A percentile compares a stretch with the other conserved stretches of the same genome.
These are phyloP conservation scores for Eospalax fontanierii DNA, from an alignment of 2,797 vertebrate genomes.

Conservation along the genomic window DNA sequence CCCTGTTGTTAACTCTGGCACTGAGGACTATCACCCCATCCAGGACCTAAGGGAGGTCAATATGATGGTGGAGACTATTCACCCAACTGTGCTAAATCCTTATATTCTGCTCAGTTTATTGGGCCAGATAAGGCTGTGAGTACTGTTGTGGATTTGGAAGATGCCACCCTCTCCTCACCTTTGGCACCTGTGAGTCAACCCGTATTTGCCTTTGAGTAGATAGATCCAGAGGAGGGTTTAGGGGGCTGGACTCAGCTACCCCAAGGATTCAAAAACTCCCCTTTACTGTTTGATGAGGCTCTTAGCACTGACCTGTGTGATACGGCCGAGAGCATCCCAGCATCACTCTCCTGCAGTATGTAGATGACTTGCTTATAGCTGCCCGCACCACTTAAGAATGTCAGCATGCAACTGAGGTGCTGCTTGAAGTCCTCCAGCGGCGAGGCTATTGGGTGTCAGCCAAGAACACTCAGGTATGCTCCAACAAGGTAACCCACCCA, in stretches of 20 bases:
- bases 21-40: too few relatives aligned
- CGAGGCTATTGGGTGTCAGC: background rate
- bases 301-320: background rate
- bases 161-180: too few relatives aligned
- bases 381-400: background rate
- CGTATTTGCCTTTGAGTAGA: background rate
- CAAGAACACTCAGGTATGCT: background rate
- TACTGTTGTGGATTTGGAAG: too few relatives aligned
- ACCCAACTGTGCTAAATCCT: too few relatives aligned
- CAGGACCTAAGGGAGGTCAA: too few relatives aligned
- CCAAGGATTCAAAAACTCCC: background rate
- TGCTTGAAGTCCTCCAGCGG: too few relatives aligned
- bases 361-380: background rate
- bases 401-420: background rate
- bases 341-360: background rate
- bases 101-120: too few relatives aligned
- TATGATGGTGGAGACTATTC: too few relatives aligned
- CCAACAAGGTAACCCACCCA: background rate
- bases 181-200: background rate
- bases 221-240: background rate
- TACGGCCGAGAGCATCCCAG: background rate
- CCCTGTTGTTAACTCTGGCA: too few relatives aligned
- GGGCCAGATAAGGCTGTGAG: too few relatives aligned
- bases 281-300: background rate
- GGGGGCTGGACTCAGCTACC: background rate